phyloP scores from a whole-genome alignment of 2,113 vertebrate species.

The Trochalopteron elliotii region DNA sequence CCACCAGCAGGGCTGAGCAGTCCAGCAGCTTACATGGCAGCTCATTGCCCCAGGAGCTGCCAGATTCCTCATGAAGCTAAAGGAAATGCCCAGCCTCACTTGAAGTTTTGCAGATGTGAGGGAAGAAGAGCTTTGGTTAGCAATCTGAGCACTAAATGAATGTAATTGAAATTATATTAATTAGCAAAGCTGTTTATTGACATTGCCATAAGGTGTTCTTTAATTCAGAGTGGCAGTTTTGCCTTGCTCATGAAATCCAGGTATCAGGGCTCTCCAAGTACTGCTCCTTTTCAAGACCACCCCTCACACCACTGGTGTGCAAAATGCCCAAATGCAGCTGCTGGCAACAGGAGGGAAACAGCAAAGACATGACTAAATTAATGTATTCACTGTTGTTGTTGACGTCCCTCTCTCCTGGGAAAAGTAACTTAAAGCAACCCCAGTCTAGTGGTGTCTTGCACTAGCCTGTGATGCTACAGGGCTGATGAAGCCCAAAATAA shows the following conservation, averaged over 20 bases:
- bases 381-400: not conserved
- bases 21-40: not conserved
- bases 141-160: not conserved
- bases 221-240: not conserved
- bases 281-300: not conserved
- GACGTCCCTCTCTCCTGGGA: not conserved
- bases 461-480: fast-evolving
- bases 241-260: not conserved
- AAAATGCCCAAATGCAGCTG: not conserved
- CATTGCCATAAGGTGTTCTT: not conserved
- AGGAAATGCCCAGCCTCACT: not conserved
- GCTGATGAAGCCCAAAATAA: not conserved
- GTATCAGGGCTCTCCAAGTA: not conserved
- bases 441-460: not conserved
- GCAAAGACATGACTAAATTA: not conserved
- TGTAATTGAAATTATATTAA: not conserved
- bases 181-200: not conserved
- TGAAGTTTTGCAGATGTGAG: not conserved
- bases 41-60: not conserved
- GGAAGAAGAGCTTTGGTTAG: not conserved
- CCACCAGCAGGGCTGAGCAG: not conserved
- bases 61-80: fast-evolving
- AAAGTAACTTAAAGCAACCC: not conserved
- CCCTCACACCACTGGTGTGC: not conserved
- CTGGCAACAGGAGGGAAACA: not conserved